phyloP scores from a whole-genome alignment of 1,140 invertebrate genomes.

The Pogonomyrmex barbatus region DNA sequence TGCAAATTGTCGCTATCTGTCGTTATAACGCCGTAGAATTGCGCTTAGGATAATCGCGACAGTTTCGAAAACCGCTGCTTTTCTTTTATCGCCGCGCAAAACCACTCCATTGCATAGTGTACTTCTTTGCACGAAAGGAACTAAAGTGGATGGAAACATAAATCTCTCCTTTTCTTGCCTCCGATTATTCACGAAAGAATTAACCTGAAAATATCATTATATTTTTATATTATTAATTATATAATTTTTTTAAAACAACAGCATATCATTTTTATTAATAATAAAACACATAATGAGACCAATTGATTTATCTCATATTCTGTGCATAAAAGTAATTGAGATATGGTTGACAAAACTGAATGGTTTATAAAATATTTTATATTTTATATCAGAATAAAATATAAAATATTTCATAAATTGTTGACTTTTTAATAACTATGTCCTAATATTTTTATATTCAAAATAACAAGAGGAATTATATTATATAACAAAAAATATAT shows the following conservation, averaged over 20 bases:
- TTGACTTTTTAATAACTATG: too few species aligned
- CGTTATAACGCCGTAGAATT: constrained; percentile 9
- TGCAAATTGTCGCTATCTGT: constrained; percentile 21
- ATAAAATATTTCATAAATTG: too few species aligned
- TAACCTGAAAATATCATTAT: neutral
- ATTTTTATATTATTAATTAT: neutral
- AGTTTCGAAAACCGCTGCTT: neutral
- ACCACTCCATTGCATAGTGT: constrained; percentile 1
- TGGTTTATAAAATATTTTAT: too few species aligned
- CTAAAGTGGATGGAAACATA: neutral
- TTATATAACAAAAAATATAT: too few species aligned
- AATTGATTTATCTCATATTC: too few species aligned
- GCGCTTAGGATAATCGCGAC: constrained; percentile 11
- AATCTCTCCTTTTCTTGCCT: neutral
- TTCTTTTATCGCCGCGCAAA: neutral
- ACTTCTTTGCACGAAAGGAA: neutral
- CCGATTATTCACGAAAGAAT: constrained; percentile 19
- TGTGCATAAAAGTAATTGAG: too few species aligned
- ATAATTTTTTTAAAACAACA: neutral
- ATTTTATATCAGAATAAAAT: too few species aligned
- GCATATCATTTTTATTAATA: too few species aligned
- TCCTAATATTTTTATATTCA: too few species aligned
- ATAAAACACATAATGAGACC: too few species aligned
- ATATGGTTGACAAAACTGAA: too few species aligned
- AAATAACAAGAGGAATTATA: too few species aligned